Percentiles rank a stretch among this genome's conserved stretches.
These are phyloP conservation scores for Cephonodes hylas DNA, from an alignment of 2,888 invertebrate genomes.

Conservation along the genomic window DNA sequence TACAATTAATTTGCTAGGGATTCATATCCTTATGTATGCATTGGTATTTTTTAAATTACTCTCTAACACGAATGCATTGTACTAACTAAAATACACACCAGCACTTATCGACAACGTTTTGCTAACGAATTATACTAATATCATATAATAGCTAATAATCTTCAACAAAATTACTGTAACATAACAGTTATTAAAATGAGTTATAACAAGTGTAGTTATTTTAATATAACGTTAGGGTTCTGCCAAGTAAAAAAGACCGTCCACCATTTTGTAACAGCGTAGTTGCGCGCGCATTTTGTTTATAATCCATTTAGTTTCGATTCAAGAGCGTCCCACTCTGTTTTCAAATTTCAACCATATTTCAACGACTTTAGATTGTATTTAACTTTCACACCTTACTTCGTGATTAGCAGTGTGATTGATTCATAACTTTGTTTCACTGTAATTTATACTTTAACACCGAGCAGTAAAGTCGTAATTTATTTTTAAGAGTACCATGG, in stretches of 20 bases:
- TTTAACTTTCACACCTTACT: background rate
- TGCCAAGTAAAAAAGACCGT: conserved; percentile 26
- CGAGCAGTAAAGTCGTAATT: background rate
- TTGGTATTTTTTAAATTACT: too few species aligned
- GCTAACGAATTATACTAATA: too few species aligned
- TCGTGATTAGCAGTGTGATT: background rate
- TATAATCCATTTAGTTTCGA: conserved; percentile 66
- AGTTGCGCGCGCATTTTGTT: conserved; percentile 74
- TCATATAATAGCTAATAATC: too few species aligned
- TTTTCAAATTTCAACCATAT: conserved; percentile 20
- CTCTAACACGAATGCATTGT: too few species aligned
- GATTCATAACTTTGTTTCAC: background rate
- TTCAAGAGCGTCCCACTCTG: conserved; percentile 21
- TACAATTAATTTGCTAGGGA: too few species aligned
- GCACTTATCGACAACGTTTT: too few species aligned
- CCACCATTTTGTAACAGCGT: conserved; percentile 44
- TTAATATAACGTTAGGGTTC: background rate
- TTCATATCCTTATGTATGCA: too few species aligned
- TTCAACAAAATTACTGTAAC: background rate
- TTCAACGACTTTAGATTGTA: rapidly evolving
- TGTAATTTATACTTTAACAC: background rate
- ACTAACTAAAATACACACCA: too few species aligned
- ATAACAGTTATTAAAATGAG: background rate
- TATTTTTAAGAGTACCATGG: background rate
- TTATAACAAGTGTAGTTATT: background rate